phyloP scores from a whole-genome alignment of 1,140 invertebrate genomes.

The Drosophila nigrodunni region DNA sequence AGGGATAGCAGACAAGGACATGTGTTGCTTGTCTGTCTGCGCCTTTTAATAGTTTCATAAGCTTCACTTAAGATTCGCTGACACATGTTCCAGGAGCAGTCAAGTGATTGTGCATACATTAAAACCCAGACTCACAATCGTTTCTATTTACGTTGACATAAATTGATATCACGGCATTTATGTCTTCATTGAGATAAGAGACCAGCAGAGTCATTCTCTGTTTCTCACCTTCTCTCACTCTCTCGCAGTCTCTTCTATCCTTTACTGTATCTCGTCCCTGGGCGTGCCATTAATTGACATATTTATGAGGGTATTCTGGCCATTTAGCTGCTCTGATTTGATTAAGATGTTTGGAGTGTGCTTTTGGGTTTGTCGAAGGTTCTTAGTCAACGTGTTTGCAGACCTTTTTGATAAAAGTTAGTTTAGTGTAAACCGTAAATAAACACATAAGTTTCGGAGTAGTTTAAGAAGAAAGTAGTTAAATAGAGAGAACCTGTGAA shows the following conservation, averaged over 20 bases:
- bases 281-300: constrained; percentile 77
- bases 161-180: constrained; percentile 82
- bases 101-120: constrained; percentile 69
- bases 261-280: neutral
- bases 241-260: neutral
- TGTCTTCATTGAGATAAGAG: constrained; percentile 78
- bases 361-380: neutral
- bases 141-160: constrained; percentile 76
- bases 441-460: too few species aligned
- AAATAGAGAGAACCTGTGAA: too few species aligned
- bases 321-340: constrained; percentile 64
- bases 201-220: constrained; percentile 19
- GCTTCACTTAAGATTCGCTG: constrained; percentile 84
- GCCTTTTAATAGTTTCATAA: constrained; percentile 84
- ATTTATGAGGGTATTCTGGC: constrained; percentile 76
- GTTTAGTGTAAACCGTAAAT: neutral
- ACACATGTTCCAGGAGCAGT: constrained; percentile 75
- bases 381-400: constrained; percentile 6
- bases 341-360: constrained; percentile 56
- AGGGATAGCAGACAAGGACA: constrained; percentile 43
- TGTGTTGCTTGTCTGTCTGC: constrained; percentile 56
- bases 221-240: neutral
- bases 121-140: constrained; percentile 21
- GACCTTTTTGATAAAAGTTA: constrained; percentile 4
- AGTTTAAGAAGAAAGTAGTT: too few species aligned